Evolutionary conservation across 2,113 vertebrate species (phyloP), one percentile per base, ranked within the genome.

Genomic region (Megaptera novaeangliae): DNA sequence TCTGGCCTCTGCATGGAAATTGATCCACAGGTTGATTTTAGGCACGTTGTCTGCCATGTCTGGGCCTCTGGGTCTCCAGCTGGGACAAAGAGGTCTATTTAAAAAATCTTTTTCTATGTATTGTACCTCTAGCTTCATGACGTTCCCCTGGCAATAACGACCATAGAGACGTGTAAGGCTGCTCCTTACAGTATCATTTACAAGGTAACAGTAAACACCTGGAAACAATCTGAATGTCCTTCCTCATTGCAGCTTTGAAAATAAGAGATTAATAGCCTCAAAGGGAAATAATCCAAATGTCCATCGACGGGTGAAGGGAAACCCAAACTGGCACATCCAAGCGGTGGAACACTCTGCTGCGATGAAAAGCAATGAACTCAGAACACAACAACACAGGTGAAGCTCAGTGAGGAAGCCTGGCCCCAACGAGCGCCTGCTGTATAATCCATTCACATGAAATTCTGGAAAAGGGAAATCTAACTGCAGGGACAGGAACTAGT

Each of bases 301-400:
- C 31, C 27, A 4, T 25, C 41, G 34, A 36, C 49, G 14, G 61
- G 10, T 29, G 44, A 52, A 69, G 77, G 92, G 52, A 44, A 9
- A 11, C 20, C 11, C 18, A 21, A 10, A 18, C 0, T 12, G 2
- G 34, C 7, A 49, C 11, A 14, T 29, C 59, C 55, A 4, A 1
- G 34, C 0, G 0, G 17, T 3, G 36, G 36, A 49, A 11, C 0
- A 2, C 2, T 83, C 61, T 49, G 63, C 74, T 57, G 91, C 66
- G 10, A 1, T 6, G 41, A 61, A 44, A 11, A 12, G 39, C 18
- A 11, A 1, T 5, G 3, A 1, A 3, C 15, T 1, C 6, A 3
- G n/a, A 41, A 41, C 5, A 25, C 8, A 1, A 1, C 20, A 18
- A 4, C 0, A 0, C 1, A 4, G 12, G 23, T 5, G 41, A 29